phyloP scores from a whole-genome alignment of 2,888 invertebrate genomes.

The Sericinus montela region DNA sequence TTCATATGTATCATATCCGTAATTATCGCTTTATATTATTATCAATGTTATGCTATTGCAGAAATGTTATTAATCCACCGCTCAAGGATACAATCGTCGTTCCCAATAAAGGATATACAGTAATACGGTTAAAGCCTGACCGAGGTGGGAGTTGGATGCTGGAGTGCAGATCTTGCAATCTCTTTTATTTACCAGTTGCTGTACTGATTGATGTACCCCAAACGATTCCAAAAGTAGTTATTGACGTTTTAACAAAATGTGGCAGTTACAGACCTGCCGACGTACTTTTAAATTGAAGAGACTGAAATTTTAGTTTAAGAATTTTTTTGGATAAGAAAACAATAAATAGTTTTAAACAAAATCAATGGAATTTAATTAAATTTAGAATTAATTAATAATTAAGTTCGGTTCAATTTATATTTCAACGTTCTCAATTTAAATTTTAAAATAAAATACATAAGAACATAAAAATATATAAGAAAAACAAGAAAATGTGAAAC shows the following conservation, averaged over 20 bases:
- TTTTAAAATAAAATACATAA: no score
- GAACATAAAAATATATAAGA: no score
- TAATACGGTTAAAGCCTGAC: constrained; percentile 75
- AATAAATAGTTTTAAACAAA: background rate
- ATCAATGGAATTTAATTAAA: no score
- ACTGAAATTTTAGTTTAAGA: constrained; percentile 12
- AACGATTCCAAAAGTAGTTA: constrained; percentile 60
- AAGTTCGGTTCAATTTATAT: no score
- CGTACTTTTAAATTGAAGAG: constrained; percentile 55
- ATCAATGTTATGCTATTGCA: constrained; percentile 24
- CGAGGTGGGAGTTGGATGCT: constrained; percentile 76
- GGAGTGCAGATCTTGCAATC: constrained; percentile 63
- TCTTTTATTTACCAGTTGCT: constrained; percentile 61
- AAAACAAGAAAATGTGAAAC: no score
- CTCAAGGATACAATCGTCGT: constrained; percentile 81
- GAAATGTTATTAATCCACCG: constrained; percentile 74
- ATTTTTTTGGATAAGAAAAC: constrained; percentile 7
- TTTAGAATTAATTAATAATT: no score
- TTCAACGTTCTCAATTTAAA: no score
- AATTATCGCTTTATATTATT: no score
- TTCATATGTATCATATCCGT: no score
- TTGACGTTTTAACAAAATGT: constrained; percentile 69
- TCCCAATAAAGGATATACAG: constrained; percentile 81
- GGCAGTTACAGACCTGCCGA: constrained; percentile 71
- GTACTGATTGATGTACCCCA: constrained; percentile 67